These are phyloP conservation scores for Hippocampus mohnikei DNA, from an alignment of 2,113 vertebrate species.

Conservation along the genomic window DNA sequence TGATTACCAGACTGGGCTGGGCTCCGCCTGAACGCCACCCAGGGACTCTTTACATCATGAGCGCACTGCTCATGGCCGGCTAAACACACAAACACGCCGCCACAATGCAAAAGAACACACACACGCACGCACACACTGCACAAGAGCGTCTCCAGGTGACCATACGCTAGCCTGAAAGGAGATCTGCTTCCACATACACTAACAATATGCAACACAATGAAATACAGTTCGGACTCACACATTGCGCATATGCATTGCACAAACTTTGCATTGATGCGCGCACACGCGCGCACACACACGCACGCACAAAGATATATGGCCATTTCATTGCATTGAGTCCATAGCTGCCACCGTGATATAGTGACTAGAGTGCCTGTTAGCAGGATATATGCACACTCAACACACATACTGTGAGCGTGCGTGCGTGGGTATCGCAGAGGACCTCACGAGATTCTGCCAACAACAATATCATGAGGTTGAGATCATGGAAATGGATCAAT, in stretches of 20 bases:
- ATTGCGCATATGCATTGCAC: constrained; percentile 15
- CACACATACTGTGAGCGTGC: not conserved
- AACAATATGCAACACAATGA: constrained; percentile 26
- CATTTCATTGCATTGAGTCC: constrained; percentile 58
- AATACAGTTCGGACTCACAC: constrained; percentile 5
- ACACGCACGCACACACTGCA: constrained; percentile 19
- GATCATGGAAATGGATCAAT: not conserved
- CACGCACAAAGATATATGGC: constrained; percentile 54
- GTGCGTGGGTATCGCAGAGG: not conserved
- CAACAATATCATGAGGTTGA: not conserved
- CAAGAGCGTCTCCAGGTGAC: constrained; percentile 61
- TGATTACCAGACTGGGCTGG: constrained; percentile 73
- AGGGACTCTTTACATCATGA: constrained; percentile 75
- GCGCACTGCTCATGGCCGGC: constrained; percentile 62
- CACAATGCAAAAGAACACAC: constrained; percentile 6
- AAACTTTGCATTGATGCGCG: constrained; percentile 5
- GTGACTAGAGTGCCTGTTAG: constrained; percentile 43
- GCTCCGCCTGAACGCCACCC: constrained; percentile 72
- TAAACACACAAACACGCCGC: constrained; percentile 60
- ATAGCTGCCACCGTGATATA: constrained; percentile 56
- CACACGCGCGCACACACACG: constrained; percentile 7
- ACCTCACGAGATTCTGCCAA: not conserved
- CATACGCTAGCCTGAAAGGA: constrained; percentile 58
- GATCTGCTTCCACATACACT: constrained; percentile 47
- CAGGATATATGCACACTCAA: constrained; percentile 44